A percentile compares a stretch with the other conserved stretches of the same genome.
Conservation (phyloP, 2,113 vertebrate species). For the Planiliza haematocheilus region DNA sequence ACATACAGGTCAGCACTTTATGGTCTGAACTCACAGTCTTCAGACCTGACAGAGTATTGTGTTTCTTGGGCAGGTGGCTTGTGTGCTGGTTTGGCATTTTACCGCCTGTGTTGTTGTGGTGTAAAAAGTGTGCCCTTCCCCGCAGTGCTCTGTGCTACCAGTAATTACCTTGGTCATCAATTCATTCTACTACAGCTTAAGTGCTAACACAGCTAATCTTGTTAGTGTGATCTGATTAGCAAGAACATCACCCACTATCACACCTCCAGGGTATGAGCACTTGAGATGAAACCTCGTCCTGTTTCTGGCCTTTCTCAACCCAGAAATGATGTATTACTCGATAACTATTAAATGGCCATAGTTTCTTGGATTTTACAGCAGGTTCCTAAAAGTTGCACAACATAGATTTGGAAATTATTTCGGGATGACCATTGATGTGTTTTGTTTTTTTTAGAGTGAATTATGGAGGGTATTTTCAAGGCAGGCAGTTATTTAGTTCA, state of each 20-base stretch:
- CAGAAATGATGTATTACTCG: constrained; percentile 25
- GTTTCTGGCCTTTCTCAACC: constrained; percentile 37
- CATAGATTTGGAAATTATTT: constrained; percentile 4
- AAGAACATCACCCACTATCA: constrained; percentile 54
- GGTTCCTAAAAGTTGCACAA: constrained; percentile 54
- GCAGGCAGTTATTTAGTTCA: constrained; percentile 12
- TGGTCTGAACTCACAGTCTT: constrained; percentile 10
- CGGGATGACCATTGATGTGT: background rate
- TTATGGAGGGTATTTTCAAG: constrained; percentile 25
- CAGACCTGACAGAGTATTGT: constrained; percentile 66
- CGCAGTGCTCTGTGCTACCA: constrained; percentile 55
- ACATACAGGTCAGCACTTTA: constrained; percentile 14
- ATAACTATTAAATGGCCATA: constrained; percentile 6
- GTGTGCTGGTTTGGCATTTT: constrained; percentile 64
- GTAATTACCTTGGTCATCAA: constrained; percentile 71
- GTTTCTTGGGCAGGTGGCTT: constrained; percentile 74
- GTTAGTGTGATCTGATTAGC: constrained; percentile 71
- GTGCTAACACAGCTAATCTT: constrained; percentile 70
- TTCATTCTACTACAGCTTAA: constrained; percentile 69
- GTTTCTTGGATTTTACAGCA: constrained; percentile 2
- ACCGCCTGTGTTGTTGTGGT: constrained; percentile 44
- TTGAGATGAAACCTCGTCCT: constrained; percentile 27
- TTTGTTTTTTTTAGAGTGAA: constrained; percentile 10
- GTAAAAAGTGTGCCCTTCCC: constrained; percentile 47
- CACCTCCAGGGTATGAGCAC: constrained; percentile 51